Evolutionary conservation across 2,113 vertebrate species (phyloP), one percentile per base, ranked within the genome.

Genomic region (Tympanuchus pallidicinctus): DNA sequence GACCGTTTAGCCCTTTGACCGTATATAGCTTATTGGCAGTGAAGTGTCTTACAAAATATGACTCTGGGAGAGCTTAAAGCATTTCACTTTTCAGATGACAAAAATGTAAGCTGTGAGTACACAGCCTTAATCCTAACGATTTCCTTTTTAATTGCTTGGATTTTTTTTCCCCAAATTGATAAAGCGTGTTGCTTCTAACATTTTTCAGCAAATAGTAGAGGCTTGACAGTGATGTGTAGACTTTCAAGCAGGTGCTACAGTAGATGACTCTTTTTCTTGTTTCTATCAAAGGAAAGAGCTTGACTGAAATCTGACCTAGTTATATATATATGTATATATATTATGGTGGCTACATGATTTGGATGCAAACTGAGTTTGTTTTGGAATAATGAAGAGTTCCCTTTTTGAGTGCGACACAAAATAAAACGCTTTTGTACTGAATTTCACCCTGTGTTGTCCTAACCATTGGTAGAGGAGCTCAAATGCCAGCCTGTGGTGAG

Each of bases 161-260:
- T 96, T 97, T 96, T 94, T 96, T 94, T 78, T 66, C 36, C 30
- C 34, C 34, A 65, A 78, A 86, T 7, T 57, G 89, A 47, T 40
- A 76, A 86, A 92, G 73, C 56, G 6, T 67, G 21, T 79, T 66
- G 19, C 47, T 72, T 78, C 13, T 73, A 72, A 32, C 11, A 59
- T 4, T 28, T 83, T 71, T 38, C 27, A 66, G 56, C 27, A 30
- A 83, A 59, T 42, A 42, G 11, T 24, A 42, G 47, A 75, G 27
- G 30, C 6, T 67, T 66, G 65, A 32, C 63, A 14, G 10, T 6
- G 67, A 4, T 8, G 5, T 32, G 34, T 36, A 66, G 20, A 25
- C 13, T 65, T 50, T 1, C 11, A 83, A 82, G 36, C 40, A 79
- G 47, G 36, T 40, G 30, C 14, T 82, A 14, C 11, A 27, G 7